phyloP scores from a whole-genome alignment of 2,888 invertebrate genomes.

The Rhimphoctona megacephalus region DNA sequence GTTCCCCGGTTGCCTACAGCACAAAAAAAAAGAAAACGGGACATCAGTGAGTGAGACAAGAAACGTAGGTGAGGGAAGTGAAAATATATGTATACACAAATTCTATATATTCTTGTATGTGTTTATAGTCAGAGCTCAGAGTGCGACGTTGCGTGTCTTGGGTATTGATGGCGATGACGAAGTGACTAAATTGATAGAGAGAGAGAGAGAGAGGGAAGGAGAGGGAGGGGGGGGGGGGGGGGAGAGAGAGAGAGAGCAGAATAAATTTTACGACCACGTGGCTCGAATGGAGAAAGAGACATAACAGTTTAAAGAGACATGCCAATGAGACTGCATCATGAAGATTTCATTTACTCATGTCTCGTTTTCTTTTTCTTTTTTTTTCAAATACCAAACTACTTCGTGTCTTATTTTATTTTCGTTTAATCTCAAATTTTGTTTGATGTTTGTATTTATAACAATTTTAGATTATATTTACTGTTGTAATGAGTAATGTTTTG shows the following conservation, averaged over 20 bases:
- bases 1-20: slow-evolving; percentile 74
- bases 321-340: slow-evolving; percentile 39
- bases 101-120: slow-evolving; percentile 8
- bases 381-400: neutral
- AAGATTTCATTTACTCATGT: slow-evolving; percentile 5
- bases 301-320: slow-evolving; percentile 38
- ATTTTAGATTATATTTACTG: neutral
- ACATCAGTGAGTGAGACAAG: slow-evolving; percentile 67
- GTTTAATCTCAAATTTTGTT: neutral
- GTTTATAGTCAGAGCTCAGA: slow-evolving; percentile 28
- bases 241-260: slow-evolving; percentile 32
- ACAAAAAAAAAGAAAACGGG: slow-evolving; percentile 69
- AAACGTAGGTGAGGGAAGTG: slow-evolving; percentile 39
- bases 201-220: slow-evolving; percentile 26
- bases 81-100: slow-evolving; percentile 11
- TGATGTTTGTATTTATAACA: neutral
- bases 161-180: slow-evolving; percentile 57
- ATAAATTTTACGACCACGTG: slow-evolving; percentile 54
- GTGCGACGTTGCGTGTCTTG: slow-evolving; percentile 50
- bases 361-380: slow-evolving; percentile 9
- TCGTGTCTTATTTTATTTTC: neutral
- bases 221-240: slow-evolving; percentile 31
- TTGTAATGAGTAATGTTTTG: neutral
- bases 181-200: slow-evolving; percentile 54
- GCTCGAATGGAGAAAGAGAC: slow-evolving; percentile 39